These are phyloP conservation scores for Sturnira hondurensis DNA, from an alignment of 2,113 vertebrate species.

Conservation along the genomic window DNA sequence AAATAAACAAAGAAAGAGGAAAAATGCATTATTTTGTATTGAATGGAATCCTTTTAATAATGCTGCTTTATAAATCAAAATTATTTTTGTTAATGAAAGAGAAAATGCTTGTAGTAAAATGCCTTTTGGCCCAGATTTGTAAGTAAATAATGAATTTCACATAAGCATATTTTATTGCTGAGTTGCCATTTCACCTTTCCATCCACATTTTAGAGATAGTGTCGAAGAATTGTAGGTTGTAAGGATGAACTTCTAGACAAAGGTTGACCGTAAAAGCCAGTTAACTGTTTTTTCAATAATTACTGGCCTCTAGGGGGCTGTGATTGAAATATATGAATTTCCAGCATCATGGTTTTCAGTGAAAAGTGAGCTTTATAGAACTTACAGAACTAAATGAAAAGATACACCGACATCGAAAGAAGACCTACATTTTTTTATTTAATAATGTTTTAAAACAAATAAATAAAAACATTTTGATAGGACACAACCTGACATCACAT, in stretches of 20 bases:
- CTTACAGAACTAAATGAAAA: conserved; percentile 22
- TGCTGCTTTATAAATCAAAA: neutral
- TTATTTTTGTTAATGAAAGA: neutral
- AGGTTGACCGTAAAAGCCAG: conserved; percentile 60
- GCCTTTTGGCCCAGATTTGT: neutral
- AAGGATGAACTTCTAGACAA: conserved; percentile 37
- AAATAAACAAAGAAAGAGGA: neutral
- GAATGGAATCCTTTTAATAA: neutral
- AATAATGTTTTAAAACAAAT: conserved; percentile 31
- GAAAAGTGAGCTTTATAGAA: conserved; percentile 5
- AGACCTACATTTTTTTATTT: neutral
- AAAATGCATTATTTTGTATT: neutral
- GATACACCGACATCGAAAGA: neutral
- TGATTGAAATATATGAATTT: conserved; percentile 63
- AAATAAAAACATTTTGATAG: neutral
- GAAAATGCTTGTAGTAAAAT: neutral
- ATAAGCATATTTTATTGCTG: neutral
- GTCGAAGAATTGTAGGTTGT: neutral
- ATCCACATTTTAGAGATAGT: neutral
- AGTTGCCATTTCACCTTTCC: neutral
- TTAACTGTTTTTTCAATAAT: conserved; percentile 73
- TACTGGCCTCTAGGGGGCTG: conserved; percentile 49
- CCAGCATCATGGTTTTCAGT: neutral
- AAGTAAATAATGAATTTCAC: neutral
- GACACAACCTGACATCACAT: neutral